Conservation (phyloP, 2,797 vertebrate species). For the Brachymystax lenok region DNA sequence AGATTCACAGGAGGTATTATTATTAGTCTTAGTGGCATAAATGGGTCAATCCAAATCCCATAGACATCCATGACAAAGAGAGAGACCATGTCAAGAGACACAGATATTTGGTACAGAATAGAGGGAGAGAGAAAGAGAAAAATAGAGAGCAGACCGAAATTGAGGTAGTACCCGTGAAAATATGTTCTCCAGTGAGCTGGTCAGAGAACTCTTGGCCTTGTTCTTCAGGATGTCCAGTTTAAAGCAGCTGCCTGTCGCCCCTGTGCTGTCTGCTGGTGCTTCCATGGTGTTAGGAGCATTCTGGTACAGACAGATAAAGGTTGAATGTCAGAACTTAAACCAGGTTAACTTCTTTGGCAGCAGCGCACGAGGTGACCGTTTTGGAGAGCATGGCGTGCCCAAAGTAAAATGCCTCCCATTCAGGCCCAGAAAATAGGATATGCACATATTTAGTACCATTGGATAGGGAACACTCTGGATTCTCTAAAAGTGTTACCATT, state of each 20-base stretch:
- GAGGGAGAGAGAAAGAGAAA: too few relatives aligned
- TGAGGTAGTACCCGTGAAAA: constrained; percentile 87
- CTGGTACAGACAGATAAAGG: constrained; percentile 61
- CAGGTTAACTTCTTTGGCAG: too few relatives aligned
- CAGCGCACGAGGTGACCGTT: too few relatives aligned
- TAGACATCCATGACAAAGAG: constrained; percentile 47
- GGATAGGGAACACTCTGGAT: too few relatives aligned
- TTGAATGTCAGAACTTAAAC: neutral
- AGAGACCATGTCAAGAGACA: constrained; percentile 25
- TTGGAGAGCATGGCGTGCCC: too few relatives aligned
- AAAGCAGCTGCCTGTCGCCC: constrained; percentile 84
- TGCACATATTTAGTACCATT: too few relatives aligned
- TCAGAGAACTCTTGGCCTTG: constrained; percentile 94
- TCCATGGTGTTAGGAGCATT: constrained; percentile 71
- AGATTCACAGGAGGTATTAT: constrained; percentile 51
- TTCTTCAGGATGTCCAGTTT: constrained; percentile 95
- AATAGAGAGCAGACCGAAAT: neutral
- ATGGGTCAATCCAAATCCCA: constrained; percentile 61
- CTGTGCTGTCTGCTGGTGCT: constrained; percentile 77
- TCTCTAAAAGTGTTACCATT: too few relatives aligned
- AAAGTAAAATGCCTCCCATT: too few relatives aligned
- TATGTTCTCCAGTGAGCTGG: constrained; percentile 97
- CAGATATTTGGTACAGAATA: constrained; percentile 1
- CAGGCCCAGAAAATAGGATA: too few relatives aligned
- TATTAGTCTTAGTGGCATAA: constrained; percentile 50